Percentiles rank a stretch among this genome's conserved stretches.
Evolutionary conservation across 2,888 invertebrate species (phyloP).

Genomic region (Cheilosia vulpina): DNA sequence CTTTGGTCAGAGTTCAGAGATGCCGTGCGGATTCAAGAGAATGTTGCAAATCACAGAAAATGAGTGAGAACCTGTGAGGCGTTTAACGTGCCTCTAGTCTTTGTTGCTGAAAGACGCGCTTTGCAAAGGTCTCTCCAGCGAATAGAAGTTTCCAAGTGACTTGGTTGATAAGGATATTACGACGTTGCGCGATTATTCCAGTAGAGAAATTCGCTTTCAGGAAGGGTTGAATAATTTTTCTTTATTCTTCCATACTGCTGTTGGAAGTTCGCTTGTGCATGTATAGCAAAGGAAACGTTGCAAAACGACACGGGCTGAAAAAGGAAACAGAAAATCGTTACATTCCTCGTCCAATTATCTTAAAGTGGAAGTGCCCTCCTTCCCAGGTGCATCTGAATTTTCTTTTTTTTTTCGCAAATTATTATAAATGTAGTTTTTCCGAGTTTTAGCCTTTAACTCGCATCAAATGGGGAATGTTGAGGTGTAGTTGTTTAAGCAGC

Average conservation of each 20-base stretch:
- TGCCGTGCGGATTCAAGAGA: slow-evolving; percentile 14
- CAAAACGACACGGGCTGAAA: slow-evolving; percentile 40
- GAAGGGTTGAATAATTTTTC: slow-evolving; percentile 74
- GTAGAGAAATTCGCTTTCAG: slow-evolving; percentile 68
- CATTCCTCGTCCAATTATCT: slow-evolving; percentile 70
- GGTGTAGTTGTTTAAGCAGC: neutral
- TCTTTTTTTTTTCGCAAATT: slow-evolving; percentile 18
- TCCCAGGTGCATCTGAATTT: slow-evolving; percentile 23
- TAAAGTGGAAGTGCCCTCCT: slow-evolving; percentile 37
- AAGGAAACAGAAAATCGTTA: slow-evolving; percentile 42
- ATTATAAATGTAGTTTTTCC: neutral
- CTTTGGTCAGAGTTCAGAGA: slow-evolving; percentile 48
- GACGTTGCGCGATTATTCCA: slow-evolving; percentile 74
- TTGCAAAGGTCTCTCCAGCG: slow-evolving; percentile 68
- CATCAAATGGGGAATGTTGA: neutral
- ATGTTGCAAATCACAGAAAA: slow-evolving; percentile 53
- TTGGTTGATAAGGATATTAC: slow-evolving; percentile 75
- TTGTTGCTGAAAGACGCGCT: slow-evolving; percentile 65
- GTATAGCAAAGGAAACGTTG: slow-evolving; percentile 46
- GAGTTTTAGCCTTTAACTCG: neutral
- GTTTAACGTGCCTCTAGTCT: slow-evolving; percentile 58
- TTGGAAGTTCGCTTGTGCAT: slow-evolving; percentile 61
- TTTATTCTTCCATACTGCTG: slow-evolving; percentile 59
- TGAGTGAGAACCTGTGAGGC: slow-evolving; percentile 54
- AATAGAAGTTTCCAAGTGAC: slow-evolving; percentile 75